These are phyloP conservation scores for Emydocephalus ijimae DNA, from an alignment of 2,113 vertebrate species.

Conservation along the genomic window DNA sequence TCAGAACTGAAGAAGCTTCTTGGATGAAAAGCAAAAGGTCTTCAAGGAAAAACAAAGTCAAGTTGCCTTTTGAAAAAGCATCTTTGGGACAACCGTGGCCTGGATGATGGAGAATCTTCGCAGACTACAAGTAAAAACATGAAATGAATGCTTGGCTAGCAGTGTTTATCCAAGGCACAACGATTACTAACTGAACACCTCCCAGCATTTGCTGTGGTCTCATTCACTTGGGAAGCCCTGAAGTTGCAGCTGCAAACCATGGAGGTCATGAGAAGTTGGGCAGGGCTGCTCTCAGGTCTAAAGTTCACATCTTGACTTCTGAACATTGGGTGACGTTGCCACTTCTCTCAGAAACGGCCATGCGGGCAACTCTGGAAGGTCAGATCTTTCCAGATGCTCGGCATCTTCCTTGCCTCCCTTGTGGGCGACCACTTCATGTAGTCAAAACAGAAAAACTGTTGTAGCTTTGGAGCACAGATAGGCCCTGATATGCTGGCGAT, in stretches of 20 bases:
- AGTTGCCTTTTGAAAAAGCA: not conserved
- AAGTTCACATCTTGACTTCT: too few relatives aligned
- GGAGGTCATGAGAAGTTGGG: not conserved
- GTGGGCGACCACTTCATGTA: not conserved
- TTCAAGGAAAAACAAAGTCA: not conserved
- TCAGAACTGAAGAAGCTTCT: not conserved
- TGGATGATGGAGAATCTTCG: not conserved
- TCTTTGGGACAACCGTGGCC: not conserved
- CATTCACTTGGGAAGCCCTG: not conserved
- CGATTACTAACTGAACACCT: not conserved
- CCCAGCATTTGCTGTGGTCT: not conserved
- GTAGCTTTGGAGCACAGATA: not conserved
- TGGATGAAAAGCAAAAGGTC: not conserved
- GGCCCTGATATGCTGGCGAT: fast-evolving
- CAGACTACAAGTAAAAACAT: not conserved
- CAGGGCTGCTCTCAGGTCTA: not conserved
- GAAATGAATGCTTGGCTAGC: not conserved
- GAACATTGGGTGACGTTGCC: not conserved
- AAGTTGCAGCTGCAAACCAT: not conserved
- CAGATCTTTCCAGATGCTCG: too few relatives aligned
- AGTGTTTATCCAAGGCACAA: not conserved
- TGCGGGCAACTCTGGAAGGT: too few relatives aligned
- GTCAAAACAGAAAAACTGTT: fast-evolving
- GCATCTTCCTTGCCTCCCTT: fast-evolving
- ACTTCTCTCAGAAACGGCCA: not conserved